These are phyloP conservation scores for Eidolon dupreanum DNA, from an alignment of 2,797 vertebrate species.

Conservation along the genomic window DNA sequence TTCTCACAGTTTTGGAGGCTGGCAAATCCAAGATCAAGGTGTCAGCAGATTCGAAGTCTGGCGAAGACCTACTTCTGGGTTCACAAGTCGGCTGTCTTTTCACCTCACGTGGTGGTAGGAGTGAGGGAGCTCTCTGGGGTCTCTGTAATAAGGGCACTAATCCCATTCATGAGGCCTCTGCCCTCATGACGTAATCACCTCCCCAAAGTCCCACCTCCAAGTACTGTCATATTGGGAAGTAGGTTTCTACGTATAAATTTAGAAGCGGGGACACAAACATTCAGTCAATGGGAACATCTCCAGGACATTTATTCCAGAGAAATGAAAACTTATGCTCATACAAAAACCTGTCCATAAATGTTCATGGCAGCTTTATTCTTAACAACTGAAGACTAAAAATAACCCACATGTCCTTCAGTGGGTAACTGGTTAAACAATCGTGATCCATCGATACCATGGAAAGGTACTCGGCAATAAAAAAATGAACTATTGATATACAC, in stretches of 20 bases:
- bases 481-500: not conserved
- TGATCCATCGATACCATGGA: not conserved
- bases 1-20: not conserved
- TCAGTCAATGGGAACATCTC: not conserved
- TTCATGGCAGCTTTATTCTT: not conserved
- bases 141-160: not conserved
- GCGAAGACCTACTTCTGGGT: not conserved
- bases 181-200: not conserved
- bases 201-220: not conserved
- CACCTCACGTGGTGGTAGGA: not conserved
- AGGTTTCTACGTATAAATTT: not conserved
- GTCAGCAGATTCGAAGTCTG: too few species aligned
- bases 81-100: not conserved
- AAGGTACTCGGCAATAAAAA: not conserved
- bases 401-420: not conserved
- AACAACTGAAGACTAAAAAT: not conserved
- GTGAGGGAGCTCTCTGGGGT: not conserved
- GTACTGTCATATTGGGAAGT: not conserved
- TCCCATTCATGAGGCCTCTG: not conserved
- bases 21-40: not conserved
- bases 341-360: not conserved
- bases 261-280: not conserved
- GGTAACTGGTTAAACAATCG: not conserved
- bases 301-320: not conserved
- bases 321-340: not conserved